phyloP scores from a whole-genome alignment of 2,113 vertebrate species.

The Scomber japonicus region DNA sequence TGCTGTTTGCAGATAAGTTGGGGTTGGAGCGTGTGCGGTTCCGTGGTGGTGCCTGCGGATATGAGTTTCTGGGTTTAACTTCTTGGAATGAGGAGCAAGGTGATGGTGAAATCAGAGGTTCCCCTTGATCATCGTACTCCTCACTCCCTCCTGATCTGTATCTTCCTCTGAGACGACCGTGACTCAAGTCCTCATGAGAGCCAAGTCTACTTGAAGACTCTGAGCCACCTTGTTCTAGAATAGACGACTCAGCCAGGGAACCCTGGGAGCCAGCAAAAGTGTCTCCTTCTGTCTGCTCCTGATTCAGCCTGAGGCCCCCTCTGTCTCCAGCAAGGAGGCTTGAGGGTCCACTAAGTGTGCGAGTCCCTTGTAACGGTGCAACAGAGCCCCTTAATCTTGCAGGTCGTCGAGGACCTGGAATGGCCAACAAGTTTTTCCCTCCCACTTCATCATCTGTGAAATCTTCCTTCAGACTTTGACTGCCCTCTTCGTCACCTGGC shows the following conservation, averaged over 20 bases:
- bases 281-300: slow-evolving; percentile 34
- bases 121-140: slow-evolving; percentile 66
- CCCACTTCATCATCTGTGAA: slow-evolving; percentile 75
- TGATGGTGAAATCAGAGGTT: slow-evolving; percentile 53
- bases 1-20: slow-evolving; percentile 48
- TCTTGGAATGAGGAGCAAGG: slow-evolving; percentile 64
- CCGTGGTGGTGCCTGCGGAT: slow-evolving; percentile 70
- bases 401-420: slow-evolving; percentile 35
- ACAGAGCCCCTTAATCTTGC: slow-evolving; percentile 63
- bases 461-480: slow-evolving; percentile 72
- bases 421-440: slow-evolving; percentile 38
- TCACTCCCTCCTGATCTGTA: slow-evolving; percentile 54
- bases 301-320: slow-evolving; percentile 26
- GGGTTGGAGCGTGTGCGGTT: slow-evolving; percentile 76
- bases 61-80: slow-evolving; percentile 57
- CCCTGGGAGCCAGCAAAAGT: slow-evolving; percentile 71
- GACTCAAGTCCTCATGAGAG: slow-evolving; percentile 74
- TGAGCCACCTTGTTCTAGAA: slow-evolving; percentile 73
- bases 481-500: slow-evolving; percentile 59
- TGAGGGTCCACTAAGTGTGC: slow-evolving; percentile 1
- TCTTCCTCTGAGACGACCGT: slow-evolving; percentile 33
- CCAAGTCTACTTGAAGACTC: slow-evolving; percentile 76
- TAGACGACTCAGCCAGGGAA: slow-evolving; percentile 73
- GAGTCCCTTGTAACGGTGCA: slow-evolving; percentile 9
- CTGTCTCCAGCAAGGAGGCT: slow-evolving; percentile 46